Conservation (phyloP, 2,888 invertebrate genomes). For the Aplocera efformata region DNA sequence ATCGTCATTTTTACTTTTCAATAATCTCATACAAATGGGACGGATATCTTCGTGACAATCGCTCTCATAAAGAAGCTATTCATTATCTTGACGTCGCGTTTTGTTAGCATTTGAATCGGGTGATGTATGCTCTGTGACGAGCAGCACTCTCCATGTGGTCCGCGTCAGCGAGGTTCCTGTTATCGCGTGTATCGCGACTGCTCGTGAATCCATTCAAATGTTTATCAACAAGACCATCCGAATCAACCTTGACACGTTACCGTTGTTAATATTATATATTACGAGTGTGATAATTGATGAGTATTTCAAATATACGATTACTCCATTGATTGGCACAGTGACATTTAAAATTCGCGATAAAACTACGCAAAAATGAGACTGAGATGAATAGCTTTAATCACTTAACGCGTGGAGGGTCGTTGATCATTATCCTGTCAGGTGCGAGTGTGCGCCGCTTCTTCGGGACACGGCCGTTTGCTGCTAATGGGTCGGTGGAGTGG, state of each 20-base stretch:
- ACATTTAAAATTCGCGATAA: constrained; percentile 29
- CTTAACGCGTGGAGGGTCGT: constrained; percentile 61
- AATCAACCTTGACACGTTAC: constrained; percentile 5
- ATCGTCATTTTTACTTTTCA: constrained; percentile 53
- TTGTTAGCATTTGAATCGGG: constrained; percentile 47
- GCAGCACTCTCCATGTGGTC: constrained; percentile 18
- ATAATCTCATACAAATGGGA: constrained; percentile 65
- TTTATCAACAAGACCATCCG: constrained; percentile 1
- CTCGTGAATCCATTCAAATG: constrained; percentile 13
- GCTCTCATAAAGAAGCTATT: constrained; percentile 47
- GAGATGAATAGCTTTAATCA: constrained; percentile 65
- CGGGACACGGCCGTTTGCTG: constrained; percentile 40
- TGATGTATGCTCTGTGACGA: constrained; percentile 57
- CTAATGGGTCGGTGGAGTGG: constrained; percentile 52
- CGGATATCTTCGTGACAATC: constrained; percentile 39
- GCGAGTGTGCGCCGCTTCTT: constrained; percentile 2
- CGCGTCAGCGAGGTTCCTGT: constrained; percentile 10
- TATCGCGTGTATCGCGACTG: constrained; percentile 14
- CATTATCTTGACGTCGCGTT: constrained; percentile 58
- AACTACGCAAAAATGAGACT: constrained; percentile 32
- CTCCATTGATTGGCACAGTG: constrained; percentile 29
- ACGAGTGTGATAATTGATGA: constrained; percentile 4
- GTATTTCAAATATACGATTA: constrained; percentile 6
- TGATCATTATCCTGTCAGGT: constrained; percentile 70
- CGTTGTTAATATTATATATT: constrained; percentile 13